phyloP scores from a whole-genome alignment of 2,113 vertebrate species.

The Catharus minimus region DNA sequence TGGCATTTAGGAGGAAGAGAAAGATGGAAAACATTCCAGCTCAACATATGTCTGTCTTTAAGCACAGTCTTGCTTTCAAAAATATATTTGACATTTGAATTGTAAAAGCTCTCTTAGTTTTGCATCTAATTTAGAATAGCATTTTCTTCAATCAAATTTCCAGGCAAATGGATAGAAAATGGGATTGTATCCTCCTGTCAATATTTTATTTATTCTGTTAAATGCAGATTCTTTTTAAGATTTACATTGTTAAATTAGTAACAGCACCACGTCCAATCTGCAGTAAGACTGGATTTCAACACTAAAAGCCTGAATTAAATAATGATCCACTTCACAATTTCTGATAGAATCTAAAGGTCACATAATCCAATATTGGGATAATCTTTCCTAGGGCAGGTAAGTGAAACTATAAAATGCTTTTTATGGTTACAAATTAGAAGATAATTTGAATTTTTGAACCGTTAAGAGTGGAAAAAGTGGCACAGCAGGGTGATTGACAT shows the following conservation, averaged over 20 bases:
- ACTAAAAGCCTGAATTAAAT: constrained; percentile 25
- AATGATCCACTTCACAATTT: constrained; percentile 8
- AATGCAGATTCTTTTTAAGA: background rate
- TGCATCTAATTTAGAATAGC: background rate
- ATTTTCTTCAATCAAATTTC: background rate
- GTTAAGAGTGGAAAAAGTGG: background rate
- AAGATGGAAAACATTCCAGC: background rate
- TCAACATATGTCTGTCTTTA: background rate
- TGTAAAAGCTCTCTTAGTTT: background rate
- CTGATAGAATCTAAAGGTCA: constrained; percentile 36
- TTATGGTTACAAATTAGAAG: background rate
- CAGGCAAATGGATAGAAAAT: background rate
- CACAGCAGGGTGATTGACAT: background rate
- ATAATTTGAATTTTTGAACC: constrained; percentile 39
- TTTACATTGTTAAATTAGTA: background rate
- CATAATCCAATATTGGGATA: background rate
- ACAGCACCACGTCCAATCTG: background rate
- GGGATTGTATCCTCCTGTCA: background rate
- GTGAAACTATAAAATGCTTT: constrained; percentile 29
- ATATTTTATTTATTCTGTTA: background rate
- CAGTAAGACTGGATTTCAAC: background rate
- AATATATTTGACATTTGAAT: background rate
- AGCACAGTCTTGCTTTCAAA: background rate
- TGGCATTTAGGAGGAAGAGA: background rate
- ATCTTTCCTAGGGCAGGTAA: background rate